Evolutionary conservation across 1,140 invertebrate genomes (phyloP).

Genomic region (Euura lappo): DNA sequence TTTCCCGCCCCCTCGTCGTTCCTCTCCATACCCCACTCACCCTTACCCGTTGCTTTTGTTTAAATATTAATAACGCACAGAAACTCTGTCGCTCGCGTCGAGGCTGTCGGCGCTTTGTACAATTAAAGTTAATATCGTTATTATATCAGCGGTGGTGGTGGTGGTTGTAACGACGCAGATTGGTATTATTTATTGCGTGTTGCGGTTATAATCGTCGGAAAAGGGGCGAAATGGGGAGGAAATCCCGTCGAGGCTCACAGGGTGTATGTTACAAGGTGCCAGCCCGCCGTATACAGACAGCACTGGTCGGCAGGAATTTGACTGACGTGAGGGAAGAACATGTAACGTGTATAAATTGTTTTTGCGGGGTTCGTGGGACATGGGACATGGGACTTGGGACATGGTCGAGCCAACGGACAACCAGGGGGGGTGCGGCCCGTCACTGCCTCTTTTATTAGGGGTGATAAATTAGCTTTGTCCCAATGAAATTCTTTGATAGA

Average conservation of each 20-base stretch:
- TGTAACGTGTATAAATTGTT: conserved; percentile 8
- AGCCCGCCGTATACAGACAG: not conserved
- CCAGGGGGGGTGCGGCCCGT: conserved; percentile 35
- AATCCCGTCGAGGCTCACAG: conserved; percentile 27
- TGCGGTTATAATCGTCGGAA: conserved; percentile 7
- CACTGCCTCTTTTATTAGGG: conserved; percentile 37
- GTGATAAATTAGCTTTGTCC: conserved; percentile 39
- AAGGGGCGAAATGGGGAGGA: conserved; percentile 27
- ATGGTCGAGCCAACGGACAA: not conserved
- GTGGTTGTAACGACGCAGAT: conserved; percentile 11
- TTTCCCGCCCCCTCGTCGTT: not conserved
- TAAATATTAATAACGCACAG: conserved; percentile 43
- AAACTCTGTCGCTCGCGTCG: conserved; percentile 27
- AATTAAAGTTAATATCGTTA: conserved; percentile 45
- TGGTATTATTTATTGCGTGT: conserved; percentile 36
- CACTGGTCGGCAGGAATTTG: not conserved
- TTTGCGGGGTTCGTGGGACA: conserved; percentile 11
- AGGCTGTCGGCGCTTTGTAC: conserved; percentile 32
- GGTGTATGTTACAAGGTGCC: not conserved
- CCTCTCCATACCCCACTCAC: not conserved
- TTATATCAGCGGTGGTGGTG: conserved; percentile 24
- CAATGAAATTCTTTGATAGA: conserved; percentile 3
- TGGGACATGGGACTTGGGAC: not conserved
- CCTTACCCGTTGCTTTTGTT: conserved; percentile 31
- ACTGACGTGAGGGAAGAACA: conserved; percentile 6